Evolutionary conservation across 2,797 vertebrate species (phyloP).

Genomic region (Scomberomorus guttatus): DNA sequence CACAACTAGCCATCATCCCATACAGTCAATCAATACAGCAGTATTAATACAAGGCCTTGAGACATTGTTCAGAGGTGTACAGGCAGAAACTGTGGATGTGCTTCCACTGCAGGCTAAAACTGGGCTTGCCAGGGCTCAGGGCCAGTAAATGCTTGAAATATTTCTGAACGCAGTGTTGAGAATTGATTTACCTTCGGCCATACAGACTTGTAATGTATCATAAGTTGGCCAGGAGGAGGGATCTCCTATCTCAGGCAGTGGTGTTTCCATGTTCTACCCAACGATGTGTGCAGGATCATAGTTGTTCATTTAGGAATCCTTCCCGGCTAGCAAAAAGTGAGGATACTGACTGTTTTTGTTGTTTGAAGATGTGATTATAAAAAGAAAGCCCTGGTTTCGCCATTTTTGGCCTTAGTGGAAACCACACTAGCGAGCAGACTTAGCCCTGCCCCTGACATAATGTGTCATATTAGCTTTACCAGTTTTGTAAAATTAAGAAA

Average conservation of each 20-base stretch:
- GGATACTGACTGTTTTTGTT: background rate
- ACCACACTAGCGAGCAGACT: constrained; percentile 41
- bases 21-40: constrained; percentile 75
- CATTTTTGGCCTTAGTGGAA: constrained; percentile 64
- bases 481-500: constrained; percentile 63
- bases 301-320: background rate
- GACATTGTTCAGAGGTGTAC: constrained; percentile 71
- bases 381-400: constrained; percentile 59
- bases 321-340: background rate
- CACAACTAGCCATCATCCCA: constrained; percentile 59
- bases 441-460: constrained; percentile 36
- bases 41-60: constrained; percentile 78
- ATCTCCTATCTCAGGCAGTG: constrained; percentile 22
- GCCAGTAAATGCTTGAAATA: constrained; percentile 34
- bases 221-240: background rate
- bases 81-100: constrained; percentile 62
- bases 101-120: constrained; percentile 67
- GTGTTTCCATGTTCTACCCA: constrained; percentile 11
- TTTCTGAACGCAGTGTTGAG: constrained; percentile 1
- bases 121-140: constrained; percentile 49
- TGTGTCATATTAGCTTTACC: constrained; percentile 36
- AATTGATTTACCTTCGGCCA: background rate
- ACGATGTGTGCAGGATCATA: background rate
- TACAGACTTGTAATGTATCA: constrained; percentile 2
- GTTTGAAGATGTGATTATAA: constrained; percentile 13